phyloP scores from a whole-genome alignment of 2,797 vertebrate species.

The Hylomyscus alleni region DNA sequence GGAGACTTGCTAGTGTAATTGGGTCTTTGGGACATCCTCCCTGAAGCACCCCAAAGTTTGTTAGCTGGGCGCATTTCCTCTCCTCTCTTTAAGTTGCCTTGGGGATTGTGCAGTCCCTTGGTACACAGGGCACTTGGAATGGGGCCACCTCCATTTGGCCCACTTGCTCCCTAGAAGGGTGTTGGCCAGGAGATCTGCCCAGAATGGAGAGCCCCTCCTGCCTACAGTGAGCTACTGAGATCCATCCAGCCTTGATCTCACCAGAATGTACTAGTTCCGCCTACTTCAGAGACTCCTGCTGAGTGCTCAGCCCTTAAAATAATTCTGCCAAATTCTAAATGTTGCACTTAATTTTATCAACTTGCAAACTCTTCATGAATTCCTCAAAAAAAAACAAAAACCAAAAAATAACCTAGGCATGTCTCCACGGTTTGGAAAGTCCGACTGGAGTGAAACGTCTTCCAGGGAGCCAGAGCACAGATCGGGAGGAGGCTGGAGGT shows the following conservation, averaged over 20 bases:
- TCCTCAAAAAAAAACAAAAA: background rate
- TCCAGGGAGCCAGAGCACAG: background rate
- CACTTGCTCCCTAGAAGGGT: background rate
- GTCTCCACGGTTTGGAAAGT: background rate
- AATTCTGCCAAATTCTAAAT: conserved; percentile 38
- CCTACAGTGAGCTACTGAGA: background rate
- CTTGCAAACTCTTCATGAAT: background rate
- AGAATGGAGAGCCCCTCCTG: background rate
- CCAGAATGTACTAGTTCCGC: background rate
- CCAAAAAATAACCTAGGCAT: too few species aligned
- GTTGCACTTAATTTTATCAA: background rate
- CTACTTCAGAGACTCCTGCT: background rate
- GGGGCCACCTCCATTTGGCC: background rate
- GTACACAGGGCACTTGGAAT: conserved; percentile 20
- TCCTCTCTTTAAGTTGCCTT: conserved; percentile 28
- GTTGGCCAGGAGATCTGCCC: background rate
- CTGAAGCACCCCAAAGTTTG: conserved; percentile 73
- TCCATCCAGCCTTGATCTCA: background rate
- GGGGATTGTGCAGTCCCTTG: background rate
- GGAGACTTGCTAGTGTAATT: conserved; percentile 65
- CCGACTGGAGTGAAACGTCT: background rate
- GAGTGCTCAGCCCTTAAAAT: background rate
- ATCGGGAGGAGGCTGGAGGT: conserved; percentile 5
- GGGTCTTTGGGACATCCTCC: conserved; percentile 81
- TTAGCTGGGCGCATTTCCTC: conserved; percentile 29